Base-by-base conservation (phyloP, 2,113 vertebrate species). In the Oncorhynchus keta region DNA sequence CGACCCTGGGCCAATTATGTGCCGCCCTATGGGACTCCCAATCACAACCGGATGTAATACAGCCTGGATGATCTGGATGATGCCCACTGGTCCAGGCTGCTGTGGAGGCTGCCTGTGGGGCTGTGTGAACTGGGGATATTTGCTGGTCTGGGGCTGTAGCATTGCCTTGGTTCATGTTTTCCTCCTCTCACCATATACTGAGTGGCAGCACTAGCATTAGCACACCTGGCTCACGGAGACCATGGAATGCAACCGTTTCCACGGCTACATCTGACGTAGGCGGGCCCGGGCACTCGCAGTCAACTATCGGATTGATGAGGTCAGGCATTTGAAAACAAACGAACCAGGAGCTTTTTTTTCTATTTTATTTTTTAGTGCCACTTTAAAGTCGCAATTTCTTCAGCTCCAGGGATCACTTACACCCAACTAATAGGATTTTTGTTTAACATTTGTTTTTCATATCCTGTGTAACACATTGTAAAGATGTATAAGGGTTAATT, bases 131-230 rank as follows among this genome's bases (percentile, higher is more conserved):
- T 35, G 32, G 39, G 35, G 39, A 45, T 2, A 2, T 8, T 9
- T 45, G 39, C 8, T 35, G 32, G 32, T 35, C 32, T 35, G 32
- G 8, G 51, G 51, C 51, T 18, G 51, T 55, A 1, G 51, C 51
- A 16, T 18, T 12, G 62, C 55, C 72, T 9, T 39, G 39, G 39
- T 8, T 39, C 35, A 39, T 45, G 8, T 45, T 45, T 45, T 45
- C 39, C 39, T 45, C 35, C 35, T 45, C 86, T 93, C 92, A 89
- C 91, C 91, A 92, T 86, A 86, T 90, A 87, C 84, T 90, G 89
- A 70, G 35, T 76, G 71, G 67, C 67, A 69, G 57, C 70, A 26
- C 45, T 74, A 32, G 67, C 55, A 62, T 59, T 49, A 24, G 48
- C 55, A 81, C 83, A 83, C 81, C 80, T 79, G 80, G 80, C 78